Evolutionary conservation across 1,140 invertebrate genomes (phyloP).

Genomic region (Saccostrea glomerata): DNA sequence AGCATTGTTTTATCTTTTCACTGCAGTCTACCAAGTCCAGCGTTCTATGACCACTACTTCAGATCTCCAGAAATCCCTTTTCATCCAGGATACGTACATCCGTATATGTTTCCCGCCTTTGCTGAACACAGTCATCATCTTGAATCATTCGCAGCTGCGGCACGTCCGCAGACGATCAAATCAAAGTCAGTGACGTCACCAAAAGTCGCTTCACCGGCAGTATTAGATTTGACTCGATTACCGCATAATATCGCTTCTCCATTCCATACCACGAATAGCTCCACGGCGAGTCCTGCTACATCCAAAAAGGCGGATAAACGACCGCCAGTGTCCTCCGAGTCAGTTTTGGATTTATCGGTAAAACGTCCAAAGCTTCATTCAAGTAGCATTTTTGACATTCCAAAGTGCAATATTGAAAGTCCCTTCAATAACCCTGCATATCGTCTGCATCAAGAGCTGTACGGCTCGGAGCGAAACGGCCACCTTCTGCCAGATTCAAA

Average conservation of each 20-base stretch:
- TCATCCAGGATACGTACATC: conserved; percentile 42
- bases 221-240: conserved; percentile 30
- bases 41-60: conserved; percentile 41
- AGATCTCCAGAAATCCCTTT: conserved; percentile 45
- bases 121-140: conserved; percentile 31
- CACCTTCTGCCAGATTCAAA: not conserved
- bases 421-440: conserved; percentile 6
- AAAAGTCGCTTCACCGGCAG: conserved; percentile 24
- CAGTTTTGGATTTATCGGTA: conserved; percentile 12
- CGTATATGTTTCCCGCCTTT: conserved; percentile 41
- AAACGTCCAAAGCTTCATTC: conserved; percentile 6
- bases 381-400: conserved; percentile 11
- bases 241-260: not conserved
- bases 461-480: not conserved
- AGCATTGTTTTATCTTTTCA: not conserved
- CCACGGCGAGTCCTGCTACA: not conserved
- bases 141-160: not conserved
- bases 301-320: conserved; percentile 14
- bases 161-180: not conserved
- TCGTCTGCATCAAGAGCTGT: conserved; percentile 29
- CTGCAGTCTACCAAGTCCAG: conserved; percentile 39
- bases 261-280: not conserved
- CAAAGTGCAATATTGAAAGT: conserved; percentile 31
- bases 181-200: conserved; percentile 26
- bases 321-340: not conserved